Evolutionary conservation across 2,797 vertebrate genomes (phyloP).

Genomic region (Siniperca scherzeri): DNA sequence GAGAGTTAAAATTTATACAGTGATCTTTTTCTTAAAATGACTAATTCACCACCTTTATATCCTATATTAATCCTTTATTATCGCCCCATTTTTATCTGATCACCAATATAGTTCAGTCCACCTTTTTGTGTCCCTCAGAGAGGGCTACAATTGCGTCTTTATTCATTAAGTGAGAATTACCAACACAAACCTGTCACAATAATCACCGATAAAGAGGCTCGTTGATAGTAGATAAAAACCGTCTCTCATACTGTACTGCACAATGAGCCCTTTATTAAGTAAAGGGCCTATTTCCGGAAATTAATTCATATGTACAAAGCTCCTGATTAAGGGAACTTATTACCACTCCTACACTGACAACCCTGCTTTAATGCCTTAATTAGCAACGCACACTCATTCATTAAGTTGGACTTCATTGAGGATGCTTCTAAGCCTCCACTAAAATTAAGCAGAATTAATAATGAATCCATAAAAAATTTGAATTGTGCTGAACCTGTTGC

Average conservation of each 20-base stretch:
- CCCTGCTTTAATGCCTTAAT: slow-evolving; percentile 60
- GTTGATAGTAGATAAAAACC: slow-evolving; percentile 32
- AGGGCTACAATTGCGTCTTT: neutral
- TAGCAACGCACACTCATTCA: slow-evolving; percentile 55
- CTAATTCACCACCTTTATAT: neutral
- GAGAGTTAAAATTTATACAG: neutral
- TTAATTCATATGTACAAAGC: slow-evolving; percentile 56
- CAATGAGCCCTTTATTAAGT: slow-evolving; percentile 38
- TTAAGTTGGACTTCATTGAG: slow-evolving; percentile 49
- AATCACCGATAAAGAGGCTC: slow-evolving; percentile 9
- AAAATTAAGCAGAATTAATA: slow-evolving; percentile 57
- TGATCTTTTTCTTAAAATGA: neutral
- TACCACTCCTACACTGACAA: slow-evolving; percentile 48
- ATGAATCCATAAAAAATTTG: slow-evolving; percentile 29
- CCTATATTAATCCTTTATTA: neutral
- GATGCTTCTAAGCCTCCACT: slow-evolving; percentile 38
- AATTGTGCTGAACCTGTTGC: neutral
- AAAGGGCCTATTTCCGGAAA: slow-evolving; percentile 47
- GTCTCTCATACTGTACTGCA: slow-evolving; percentile 12
- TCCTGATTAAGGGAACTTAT: slow-evolving; percentile 58
- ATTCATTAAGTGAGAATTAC: neutral
- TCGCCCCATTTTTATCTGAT: neutral
- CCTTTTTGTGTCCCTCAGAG: neutral
- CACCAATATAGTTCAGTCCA: neutral
- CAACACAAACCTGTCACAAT: neutral